phyloP scores from a whole-genome alignment of 2,888 invertebrate genomes.

The Drosophila formosana region DNA sequence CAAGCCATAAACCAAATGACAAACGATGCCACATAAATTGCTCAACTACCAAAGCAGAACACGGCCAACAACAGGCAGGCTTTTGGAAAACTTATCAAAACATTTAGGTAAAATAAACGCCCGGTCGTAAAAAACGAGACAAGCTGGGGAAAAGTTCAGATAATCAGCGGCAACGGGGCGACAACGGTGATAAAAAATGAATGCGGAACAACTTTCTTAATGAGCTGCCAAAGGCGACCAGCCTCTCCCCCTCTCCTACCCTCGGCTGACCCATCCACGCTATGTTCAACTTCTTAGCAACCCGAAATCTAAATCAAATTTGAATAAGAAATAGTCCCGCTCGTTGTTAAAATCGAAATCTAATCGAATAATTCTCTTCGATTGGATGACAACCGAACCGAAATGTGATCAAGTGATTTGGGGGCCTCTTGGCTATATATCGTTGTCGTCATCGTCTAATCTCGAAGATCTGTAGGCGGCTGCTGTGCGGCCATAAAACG shows the following conservation, averaged over 20 bases:
- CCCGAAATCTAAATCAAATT: slow-evolving; percentile 70
- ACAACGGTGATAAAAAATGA: slow-evolving; percentile 76
- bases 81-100: slow-evolving; percentile 70
- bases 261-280: not conserved
- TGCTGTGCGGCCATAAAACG: slow-evolving; percentile 76
- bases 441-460: slow-evolving; percentile 55
- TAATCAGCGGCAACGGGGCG: slow-evolving; percentile 70
- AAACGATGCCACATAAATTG: slow-evolving; percentile 75
- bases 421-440: slow-evolving; percentile 36
- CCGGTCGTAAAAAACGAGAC: slow-evolving; percentile 65
- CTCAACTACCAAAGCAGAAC: slow-evolving; percentile 53
- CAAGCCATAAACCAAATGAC: slow-evolving; percentile 79
- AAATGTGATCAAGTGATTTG: slow-evolving; percentile 69
- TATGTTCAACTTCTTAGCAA: slow-evolving; percentile 2
- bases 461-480: slow-evolving; percentile 74
- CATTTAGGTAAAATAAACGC: slow-evolving; percentile 79
- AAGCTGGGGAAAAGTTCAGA: slow-evolving; percentile 65
- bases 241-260: not conserved
- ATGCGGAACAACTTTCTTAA: slow-evolving; percentile 79
- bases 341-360: slow-evolving; percentile 41
- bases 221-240: slow-evolving; percentile 77
- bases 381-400: slow-evolving; percentile 60
- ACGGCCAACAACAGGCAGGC: slow-evolving; percentile 39
- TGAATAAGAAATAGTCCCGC: slow-evolving; percentile 71
- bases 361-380: slow-evolving; percentile 57